A percentile compares a stretch with the other conserved stretches of the same genome.
These are phyloP conservation scores for Papilio dardanus DNA, from an alignment of 1,140 invertebrate genomes.

Conservation along the genomic window DNA sequence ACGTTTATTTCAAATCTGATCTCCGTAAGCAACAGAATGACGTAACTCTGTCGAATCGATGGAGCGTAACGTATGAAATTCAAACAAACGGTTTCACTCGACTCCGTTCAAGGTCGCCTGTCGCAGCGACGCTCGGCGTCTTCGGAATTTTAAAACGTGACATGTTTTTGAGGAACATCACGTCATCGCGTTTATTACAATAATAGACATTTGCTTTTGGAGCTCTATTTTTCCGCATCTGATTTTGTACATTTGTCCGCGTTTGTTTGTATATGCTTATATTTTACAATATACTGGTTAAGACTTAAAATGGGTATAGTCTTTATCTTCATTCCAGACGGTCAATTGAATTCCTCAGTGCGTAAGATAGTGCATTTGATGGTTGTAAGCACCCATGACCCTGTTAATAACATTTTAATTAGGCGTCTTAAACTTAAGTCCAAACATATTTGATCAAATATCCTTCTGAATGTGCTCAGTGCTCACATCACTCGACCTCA, in stretches of 20 bases:
- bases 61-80: conserved; percentile 59
- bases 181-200: conserved; percentile 43
- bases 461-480: neutral
- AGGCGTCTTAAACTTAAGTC: neutral
- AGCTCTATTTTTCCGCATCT: conserved; percentile 14
- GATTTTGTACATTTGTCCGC: neutral
- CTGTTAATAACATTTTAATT: too few relatives aligned
- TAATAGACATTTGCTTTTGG: neutral
- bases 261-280: neutral
- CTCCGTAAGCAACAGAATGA: conserved; percentile 42
- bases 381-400: too few relatives aligned
- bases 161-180: conserved; percentile 48
- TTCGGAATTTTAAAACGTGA: conserved; percentile 52
- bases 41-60: conserved; percentile 51
- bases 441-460: neutral
- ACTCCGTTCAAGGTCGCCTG: conserved; percentile 62
- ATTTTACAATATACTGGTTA: neutral
- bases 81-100: conserved; percentile 53
- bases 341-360: neutral
- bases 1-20: neutral
- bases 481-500: neutral
- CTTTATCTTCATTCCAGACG: too few relatives aligned
- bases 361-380: neutral
- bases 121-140: conserved; percentile 48
- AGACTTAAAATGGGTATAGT: neutral